Base-by-base conservation (phyloP, 2,113 vertebrate genomes). In the Furnarius figulus region DNA sequence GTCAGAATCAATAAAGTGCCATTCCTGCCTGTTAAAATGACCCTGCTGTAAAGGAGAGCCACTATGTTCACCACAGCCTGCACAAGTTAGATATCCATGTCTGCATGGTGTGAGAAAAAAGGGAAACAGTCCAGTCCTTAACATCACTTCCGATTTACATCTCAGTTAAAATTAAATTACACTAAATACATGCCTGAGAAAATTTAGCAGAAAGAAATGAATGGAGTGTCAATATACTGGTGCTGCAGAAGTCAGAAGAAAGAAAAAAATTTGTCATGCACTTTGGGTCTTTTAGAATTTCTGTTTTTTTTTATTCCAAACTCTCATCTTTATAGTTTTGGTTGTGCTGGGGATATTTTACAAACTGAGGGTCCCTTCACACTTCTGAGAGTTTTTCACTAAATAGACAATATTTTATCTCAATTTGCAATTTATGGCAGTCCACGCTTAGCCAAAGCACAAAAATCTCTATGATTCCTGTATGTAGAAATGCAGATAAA, bases 1-100 rank as follows among this genome's bases (percentile, higher is more conserved):
- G 77, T 82, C 67, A 63, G 73, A 92, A 95, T 96, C 88, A 63
- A 95, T 77, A 70, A 40, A 42, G 76, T 15, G 70, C 79, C 75
- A 65, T 75, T 87, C 87, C 63, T 82, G 95, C 90, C 92, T 67
- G 67, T 92, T 95, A 94, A 90, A 96, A 79, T 50, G 70, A 76
- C 86, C 88, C 91, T 87, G 83, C 31, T 35, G 25, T 53, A 80
- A 82, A 53, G 13, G 77, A 88, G 66, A 63, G 58, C 49, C 40
- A 10, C 74, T 80, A 35, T 10, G 21, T 46, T 49, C 53, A 83
- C 61, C 39, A 24, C 50, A 93, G 87, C 46, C 79, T 31, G 3
- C 0, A 17, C 61, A 84, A 79, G 82, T 83, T 85, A 67, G 55
- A 50, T 59, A 86, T 14, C 53, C 35, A 7, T 24, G 50, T 63